Conservation (phyloP, 2,113 vertebrate genomes). For the Sula dactylatra region DNA sequence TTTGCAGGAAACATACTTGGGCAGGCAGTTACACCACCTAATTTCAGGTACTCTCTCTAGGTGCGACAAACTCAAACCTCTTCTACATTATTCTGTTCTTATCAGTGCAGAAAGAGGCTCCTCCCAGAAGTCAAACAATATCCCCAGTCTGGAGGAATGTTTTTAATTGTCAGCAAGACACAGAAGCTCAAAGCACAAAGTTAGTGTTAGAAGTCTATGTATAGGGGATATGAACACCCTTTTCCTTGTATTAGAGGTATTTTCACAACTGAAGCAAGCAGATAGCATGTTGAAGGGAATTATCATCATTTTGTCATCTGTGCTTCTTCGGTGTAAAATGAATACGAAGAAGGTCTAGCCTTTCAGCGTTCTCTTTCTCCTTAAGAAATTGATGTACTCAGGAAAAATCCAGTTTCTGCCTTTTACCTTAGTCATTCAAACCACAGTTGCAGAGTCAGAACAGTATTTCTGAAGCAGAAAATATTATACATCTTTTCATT, state of each 20-base stretch:
- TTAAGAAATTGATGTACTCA: background rate
- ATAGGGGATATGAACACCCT: background rate
- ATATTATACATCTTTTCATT: background rate
- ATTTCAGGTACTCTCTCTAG: background rate
- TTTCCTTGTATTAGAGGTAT: background rate
- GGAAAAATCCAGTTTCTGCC: background rate
- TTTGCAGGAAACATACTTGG: background rate
- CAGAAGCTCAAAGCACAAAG: background rate
- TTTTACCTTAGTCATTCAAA: background rate
- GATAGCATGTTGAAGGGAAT: background rate
- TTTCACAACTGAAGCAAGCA: background rate
- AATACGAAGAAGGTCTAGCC: background rate
- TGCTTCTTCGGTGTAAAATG: background rate
- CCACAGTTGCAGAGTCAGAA: background rate
- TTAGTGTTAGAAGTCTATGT: background rate
- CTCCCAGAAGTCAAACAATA: background rate
- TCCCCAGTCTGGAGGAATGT: background rate
- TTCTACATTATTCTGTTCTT: background rate
- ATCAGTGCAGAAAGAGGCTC: background rate
- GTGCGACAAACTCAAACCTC: background rate
- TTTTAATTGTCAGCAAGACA: background rate
- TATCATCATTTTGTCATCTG: background rate
- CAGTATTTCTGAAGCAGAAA: background rate
- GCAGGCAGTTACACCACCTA: background rate
- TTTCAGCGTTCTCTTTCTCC: background rate